These are phyloP conservation scores for Wiebesia pumilae DNA, from an alignment of 1,140 invertebrate genomes.

Conservation along the genomic window DNA sequence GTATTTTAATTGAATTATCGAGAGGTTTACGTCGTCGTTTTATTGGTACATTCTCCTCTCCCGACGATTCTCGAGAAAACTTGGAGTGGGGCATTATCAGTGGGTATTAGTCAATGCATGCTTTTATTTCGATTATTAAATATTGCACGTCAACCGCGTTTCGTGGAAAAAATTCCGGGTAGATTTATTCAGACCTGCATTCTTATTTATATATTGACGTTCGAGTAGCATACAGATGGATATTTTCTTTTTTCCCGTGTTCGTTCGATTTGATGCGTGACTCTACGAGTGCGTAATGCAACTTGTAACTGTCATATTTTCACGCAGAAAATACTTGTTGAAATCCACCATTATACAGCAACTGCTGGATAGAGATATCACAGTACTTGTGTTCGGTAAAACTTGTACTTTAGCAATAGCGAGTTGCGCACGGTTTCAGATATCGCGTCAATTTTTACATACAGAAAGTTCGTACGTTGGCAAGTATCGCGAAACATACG, in stretches of 20 bases:
- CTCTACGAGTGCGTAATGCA: not conserved
- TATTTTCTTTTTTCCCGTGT: not conserved
- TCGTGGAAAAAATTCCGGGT: too few relatives aligned
- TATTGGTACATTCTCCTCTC: not conserved
- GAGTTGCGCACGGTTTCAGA: too few relatives aligned
- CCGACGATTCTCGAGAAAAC: not conserved
- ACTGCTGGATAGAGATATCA: too few relatives aligned
- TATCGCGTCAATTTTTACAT: too few relatives aligned
- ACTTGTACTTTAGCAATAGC: too few relatives aligned
- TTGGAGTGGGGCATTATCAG: not conserved
- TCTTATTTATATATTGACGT: too few relatives aligned
- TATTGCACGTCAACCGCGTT: slow-evolving; percentile 2
- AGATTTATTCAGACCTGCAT: not conserved
- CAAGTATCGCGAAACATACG: not conserved
- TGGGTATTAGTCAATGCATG: not conserved
- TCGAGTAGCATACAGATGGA: not conserved
- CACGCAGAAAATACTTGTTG: too few relatives aligned
- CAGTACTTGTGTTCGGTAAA: too few relatives aligned
- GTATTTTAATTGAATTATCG: too few relatives aligned
- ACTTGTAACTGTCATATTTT: not conserved
- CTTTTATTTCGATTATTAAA: slow-evolving; percentile 19
- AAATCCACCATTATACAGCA: too few relatives aligned
- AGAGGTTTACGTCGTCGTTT: too few relatives aligned
- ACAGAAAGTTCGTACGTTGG: too few relatives aligned
- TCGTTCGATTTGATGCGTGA: not conserved